phyloP scores from a whole-genome alignment of 30 jellyfish, hydroid and myxozoan genomes.

The Mastigias papua region DNA sequence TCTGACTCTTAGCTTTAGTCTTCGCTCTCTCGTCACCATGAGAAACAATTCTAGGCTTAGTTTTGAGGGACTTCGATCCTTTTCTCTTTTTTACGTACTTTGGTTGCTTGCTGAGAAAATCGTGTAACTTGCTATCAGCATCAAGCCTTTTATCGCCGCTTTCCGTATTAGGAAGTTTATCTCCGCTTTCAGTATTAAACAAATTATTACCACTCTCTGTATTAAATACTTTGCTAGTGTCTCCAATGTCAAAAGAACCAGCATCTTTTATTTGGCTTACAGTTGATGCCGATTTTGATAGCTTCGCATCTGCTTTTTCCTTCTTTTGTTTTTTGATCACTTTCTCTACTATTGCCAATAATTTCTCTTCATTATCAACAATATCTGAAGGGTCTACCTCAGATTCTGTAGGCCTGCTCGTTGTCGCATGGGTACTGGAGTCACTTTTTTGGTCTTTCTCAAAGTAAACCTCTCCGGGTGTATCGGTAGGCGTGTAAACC shows the following conservation, averaged over 20 bases:
- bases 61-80: too few relatives aligned
- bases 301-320: conserved; percentile 1
- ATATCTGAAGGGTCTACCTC: conserved; percentile 40
- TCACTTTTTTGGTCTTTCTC: conserved; percentile 22
- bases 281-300: not conserved
- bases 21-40: not conserved
- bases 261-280: not conserved
- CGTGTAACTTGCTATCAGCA: conserved; percentile 10
- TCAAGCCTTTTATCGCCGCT: not conserved
- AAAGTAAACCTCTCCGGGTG: conserved; percentile 50
- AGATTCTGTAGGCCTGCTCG: conserved; percentile 40
- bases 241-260: conserved; percentile 33
- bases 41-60: not conserved
- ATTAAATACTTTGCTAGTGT: conserved; percentile 50
- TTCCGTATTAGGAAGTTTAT: conserved; percentile 28
- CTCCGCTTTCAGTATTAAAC: conserved; percentile 26
- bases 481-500: conserved; percentile 26
- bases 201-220: not conserved
- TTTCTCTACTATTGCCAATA: conserved; percentile 56
- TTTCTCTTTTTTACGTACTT: conserved; percentile 18
- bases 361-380: conserved; percentile 59
- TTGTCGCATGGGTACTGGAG: conserved; percentile 1
- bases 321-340: conserved; percentile 56
- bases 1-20: not conserved
- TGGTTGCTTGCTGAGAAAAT: conserved; percentile 40